These are phyloP conservation scores for Isichthys henryi DNA, from an alignment of 2,113 vertebrate species.

Conservation along the genomic window DNA sequence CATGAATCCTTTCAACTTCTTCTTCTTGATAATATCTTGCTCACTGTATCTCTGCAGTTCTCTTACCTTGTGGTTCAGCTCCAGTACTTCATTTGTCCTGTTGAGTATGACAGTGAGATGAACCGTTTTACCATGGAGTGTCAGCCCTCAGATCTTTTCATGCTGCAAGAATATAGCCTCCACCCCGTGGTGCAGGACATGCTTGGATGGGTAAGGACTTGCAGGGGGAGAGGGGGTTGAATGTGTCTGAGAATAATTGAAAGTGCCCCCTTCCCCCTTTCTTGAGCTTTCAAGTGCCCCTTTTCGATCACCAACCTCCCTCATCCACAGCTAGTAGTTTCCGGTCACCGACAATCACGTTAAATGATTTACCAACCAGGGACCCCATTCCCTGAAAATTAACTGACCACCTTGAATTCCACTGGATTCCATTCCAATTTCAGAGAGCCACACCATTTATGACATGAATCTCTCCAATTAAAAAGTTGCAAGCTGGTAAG, in stretches of 20 bases:
- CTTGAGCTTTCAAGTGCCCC: neutral
- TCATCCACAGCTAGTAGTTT: neutral
- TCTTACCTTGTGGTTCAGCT: conserved; percentile 81
- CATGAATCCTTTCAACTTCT: neutral
- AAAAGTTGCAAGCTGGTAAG: neutral
- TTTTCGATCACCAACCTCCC: neutral
- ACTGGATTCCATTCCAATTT: neutral
- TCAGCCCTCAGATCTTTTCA: conserved; percentile 82
- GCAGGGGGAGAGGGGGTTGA: neutral
- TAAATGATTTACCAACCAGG: too few relatives aligned
- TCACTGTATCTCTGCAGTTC: conserved; percentile 58
- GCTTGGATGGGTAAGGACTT: conserved; percentile 66
- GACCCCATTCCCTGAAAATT: neutral
- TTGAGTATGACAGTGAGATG: conserved; percentile 83
- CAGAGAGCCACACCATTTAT: neutral
- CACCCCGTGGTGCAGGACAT: conserved; percentile 64
- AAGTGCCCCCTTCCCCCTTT: neutral
- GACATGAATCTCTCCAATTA: neutral
- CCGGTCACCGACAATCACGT: too few relatives aligned
- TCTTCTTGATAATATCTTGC: neutral
- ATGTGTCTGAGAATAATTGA: neutral
- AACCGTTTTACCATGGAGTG: conserved; percentile 85
- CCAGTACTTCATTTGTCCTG: conserved; percentile 89
- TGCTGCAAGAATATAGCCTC: conserved; percentile 76
- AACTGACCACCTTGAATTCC: neutral